phyloP scores from a whole-genome alignment of 2,113 vertebrate genomes.

The Neogobius melanostomus region DNA sequence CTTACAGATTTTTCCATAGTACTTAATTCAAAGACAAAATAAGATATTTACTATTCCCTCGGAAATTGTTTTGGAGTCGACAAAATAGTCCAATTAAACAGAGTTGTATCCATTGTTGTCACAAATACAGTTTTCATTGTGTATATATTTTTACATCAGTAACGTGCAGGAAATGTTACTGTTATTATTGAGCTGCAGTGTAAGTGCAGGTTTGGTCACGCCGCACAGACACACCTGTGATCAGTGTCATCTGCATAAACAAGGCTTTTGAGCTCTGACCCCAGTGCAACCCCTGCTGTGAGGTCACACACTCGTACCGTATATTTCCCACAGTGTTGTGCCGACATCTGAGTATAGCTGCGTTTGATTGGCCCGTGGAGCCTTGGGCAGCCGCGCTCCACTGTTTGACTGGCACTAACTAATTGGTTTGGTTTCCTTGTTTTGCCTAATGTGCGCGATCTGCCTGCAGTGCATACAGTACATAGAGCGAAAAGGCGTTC shows the following conservation, averaged over 20 bases:
- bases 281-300: slow-evolving; percentile 38
- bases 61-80: too few relatives aligned
- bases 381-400: slow-evolving; percentile 34
- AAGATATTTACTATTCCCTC: too few relatives aligned
- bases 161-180: too few relatives aligned
- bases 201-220: too few relatives aligned
- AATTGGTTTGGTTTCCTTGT: slow-evolving; percentile 61
- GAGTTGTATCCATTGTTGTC: too few relatives aligned
- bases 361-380: slow-evolving; percentile 56
- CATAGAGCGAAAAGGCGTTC: slow-evolving; percentile 19
- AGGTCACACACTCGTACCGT: slow-evolving; percentile 45
- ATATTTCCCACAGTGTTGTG: slow-evolving; percentile 29
- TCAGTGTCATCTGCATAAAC: background rate
- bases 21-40: too few relatives aligned
- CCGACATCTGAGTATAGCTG: slow-evolving; percentile 45
- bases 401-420: slow-evolving; percentile 60
- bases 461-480: slow-evolving; percentile 45
- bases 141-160: too few relatives aligned
- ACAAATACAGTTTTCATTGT: too few relatives aligned
- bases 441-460: slow-evolving; percentile 33
- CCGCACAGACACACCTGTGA: background rate
- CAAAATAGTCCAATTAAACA: too few relatives aligned
- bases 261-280: slow-evolving; percentile 36
- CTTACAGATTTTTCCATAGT: too few relatives aligned
- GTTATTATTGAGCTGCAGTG: too few relatives aligned